Evolutionary conservation across 2,888 invertebrate species (phyloP).

Genomic region (Incurvaria masculella): DNA sequence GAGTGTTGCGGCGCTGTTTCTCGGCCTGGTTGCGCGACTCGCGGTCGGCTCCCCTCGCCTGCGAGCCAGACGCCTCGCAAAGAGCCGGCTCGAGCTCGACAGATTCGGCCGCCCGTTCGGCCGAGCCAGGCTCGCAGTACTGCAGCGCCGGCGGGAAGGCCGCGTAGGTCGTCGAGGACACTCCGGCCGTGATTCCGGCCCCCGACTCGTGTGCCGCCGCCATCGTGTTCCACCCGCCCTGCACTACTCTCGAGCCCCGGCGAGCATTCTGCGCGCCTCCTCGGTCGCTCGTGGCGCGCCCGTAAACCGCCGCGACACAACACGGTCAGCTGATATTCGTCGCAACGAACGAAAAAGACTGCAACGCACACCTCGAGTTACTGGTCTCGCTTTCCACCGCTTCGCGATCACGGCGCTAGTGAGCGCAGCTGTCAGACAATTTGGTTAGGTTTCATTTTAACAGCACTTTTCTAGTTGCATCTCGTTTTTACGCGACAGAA

Average conservation of each 20-base stretch:
- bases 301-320: no score
- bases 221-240: neutral
- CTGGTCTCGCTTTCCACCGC: neutral
- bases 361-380: neutral
- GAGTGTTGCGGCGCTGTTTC: slow-evolving; percentile 85
- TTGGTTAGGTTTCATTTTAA: neutral
- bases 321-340: neutral
- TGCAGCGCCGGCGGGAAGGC: neutral
- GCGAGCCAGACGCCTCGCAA: no score
- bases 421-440: neutral
- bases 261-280: neutral
- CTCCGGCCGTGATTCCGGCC: neutral
- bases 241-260: neutral
- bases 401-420: neutral
- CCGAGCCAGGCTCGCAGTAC: neutral
- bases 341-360: neutral
- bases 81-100: neutral
- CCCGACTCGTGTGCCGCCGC: neutral
- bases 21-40: slow-evolving; percentile 86
- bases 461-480: neutral
- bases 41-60: slow-evolving; percentile 64
- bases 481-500: neutral
- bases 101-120: neutral
- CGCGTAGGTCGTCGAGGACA: neutral
- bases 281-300: no score